These are phyloP conservation scores for Eulemur coronatus DNA, from an alignment of 2,797 vertebrate genomes.

Conservation along the genomic window DNA sequence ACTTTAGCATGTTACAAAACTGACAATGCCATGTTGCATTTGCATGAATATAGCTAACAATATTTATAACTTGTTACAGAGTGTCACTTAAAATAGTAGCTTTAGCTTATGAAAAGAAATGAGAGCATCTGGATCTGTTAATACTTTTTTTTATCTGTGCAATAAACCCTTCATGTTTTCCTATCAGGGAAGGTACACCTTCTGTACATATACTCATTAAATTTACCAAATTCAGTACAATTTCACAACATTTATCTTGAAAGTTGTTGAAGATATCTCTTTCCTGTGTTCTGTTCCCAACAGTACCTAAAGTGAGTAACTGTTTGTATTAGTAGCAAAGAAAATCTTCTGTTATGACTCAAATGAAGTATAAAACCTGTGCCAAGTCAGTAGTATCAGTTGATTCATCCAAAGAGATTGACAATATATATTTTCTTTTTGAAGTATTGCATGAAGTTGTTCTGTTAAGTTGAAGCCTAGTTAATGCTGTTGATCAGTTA, in stretches of 20 bases:
- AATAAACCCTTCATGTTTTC: background rate
- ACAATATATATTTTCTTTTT: background rate
- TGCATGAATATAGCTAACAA: background rate
- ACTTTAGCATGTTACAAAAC: background rate
- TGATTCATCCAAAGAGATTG: background rate
- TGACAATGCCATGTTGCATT: background rate
- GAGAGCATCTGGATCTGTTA: background rate
- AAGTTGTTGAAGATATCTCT: background rate
- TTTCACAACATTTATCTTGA: background rate
- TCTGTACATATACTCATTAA: background rate
- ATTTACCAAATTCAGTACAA: background rate
- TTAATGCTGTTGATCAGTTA: background rate
- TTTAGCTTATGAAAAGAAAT: background rate
- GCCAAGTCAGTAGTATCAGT: too few relatives aligned
- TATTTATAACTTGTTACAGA: background rate
- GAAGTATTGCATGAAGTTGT: background rate
- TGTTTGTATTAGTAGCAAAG: background rate
- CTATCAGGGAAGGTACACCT: background rate
- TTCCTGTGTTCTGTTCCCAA: background rate
- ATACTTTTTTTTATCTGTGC: background rate
- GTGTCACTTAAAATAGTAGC: background rate
- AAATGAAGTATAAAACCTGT: background rate
- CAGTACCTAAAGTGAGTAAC: background rate
- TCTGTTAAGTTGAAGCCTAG: background rate
- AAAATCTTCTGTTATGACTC: background rate